Conservation (phyloP, 2,888 invertebrate genomes). For the Rotaria socialis region DNA sequence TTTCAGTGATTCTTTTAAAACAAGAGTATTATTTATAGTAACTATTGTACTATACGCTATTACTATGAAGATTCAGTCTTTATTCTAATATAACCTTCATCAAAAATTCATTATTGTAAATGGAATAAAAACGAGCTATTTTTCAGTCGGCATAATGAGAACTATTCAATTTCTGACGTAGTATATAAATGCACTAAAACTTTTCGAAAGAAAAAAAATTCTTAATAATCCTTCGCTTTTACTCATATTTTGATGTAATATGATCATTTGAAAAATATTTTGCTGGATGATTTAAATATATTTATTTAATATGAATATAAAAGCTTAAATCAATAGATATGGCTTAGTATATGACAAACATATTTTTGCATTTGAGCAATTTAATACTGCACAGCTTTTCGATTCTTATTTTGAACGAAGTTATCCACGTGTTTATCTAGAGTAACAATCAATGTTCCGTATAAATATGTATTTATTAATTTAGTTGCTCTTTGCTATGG, state of each 20-base stretch:
- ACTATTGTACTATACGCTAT: not conserved
- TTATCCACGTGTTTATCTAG: too few species aligned
- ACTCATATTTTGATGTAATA: not conserved
- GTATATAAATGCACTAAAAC: not conserved
- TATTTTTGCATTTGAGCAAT: too few species aligned
- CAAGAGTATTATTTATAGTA: not conserved
- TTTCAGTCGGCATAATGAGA: not conserved
- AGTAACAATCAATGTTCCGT: too few species aligned
- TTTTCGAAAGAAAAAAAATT: not conserved
- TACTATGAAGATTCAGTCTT: not conserved
- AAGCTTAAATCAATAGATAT: too few species aligned
- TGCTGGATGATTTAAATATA: too few species aligned
- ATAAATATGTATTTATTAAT: conserved; percentile 4
- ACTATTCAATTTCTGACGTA: not conserved
- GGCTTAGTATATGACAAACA: too few species aligned
- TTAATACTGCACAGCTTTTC: too few species aligned
- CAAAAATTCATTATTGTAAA: not conserved
- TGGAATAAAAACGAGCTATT: not conserved
- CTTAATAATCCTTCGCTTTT: not conserved
- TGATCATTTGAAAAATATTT: not conserved
- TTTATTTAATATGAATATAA: too few species aligned
- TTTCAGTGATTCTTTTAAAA: too few species aligned
- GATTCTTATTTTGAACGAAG: too few species aligned
- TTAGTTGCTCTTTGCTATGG: conserved; percentile 86
- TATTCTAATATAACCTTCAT: not conserved